Percentiles rank a stretch among this genome's conserved stretches.
These are phyloP conservation scores for Strigamia transsilvanica DNA, from an alignment of 2,888 invertebrate genomes.

Conservation along the genomic window DNA sequence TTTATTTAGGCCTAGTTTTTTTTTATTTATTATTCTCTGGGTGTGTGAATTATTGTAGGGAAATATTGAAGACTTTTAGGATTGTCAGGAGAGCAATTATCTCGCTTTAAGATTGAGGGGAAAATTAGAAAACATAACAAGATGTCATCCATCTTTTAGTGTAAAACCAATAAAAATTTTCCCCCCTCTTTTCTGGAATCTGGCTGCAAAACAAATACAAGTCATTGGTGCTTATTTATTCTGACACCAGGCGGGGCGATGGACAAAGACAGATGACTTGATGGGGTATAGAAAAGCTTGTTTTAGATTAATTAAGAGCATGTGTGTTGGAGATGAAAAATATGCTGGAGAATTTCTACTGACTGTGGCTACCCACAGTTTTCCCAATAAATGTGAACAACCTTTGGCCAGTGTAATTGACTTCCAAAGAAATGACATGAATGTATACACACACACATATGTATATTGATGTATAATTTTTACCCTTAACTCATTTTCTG, in stretches of 20 bases:
- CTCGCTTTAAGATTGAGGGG: background rate
- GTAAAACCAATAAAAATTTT: constrained; percentile 28
- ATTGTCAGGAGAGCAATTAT: constrained; percentile 4
- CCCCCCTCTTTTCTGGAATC: constrained; percentile 26
- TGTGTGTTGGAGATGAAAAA: constrained; percentile 14
- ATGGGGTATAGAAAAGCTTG: constrained; percentile 23
- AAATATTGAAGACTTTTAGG: background rate
- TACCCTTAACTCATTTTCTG: no score
- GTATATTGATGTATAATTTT: no score
- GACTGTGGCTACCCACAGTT: no score
- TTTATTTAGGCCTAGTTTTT: no score
- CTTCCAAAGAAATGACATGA: no score
- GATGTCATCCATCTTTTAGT: constrained; percentile 1
- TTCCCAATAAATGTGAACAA: no score
- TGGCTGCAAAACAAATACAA: constrained; percentile 23
- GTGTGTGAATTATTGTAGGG: background rate
- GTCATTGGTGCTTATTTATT: constrained; percentile 33
- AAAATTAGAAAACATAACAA: constrained; percentile 33
- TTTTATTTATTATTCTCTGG: background rate
- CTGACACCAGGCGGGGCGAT: constrained; percentile 42
- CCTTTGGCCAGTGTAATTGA: no score
- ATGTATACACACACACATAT: no score
- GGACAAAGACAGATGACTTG: constrained; percentile 1
- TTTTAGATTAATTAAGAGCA: constrained; percentile 36
- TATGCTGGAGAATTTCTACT: background rate